A percentile compares a stretch with the other conserved stretches of the same genome.
phyloP scores from a whole-genome alignment of 2,888 invertebrate genomes.

The Sialis fuliginosa region DNA sequence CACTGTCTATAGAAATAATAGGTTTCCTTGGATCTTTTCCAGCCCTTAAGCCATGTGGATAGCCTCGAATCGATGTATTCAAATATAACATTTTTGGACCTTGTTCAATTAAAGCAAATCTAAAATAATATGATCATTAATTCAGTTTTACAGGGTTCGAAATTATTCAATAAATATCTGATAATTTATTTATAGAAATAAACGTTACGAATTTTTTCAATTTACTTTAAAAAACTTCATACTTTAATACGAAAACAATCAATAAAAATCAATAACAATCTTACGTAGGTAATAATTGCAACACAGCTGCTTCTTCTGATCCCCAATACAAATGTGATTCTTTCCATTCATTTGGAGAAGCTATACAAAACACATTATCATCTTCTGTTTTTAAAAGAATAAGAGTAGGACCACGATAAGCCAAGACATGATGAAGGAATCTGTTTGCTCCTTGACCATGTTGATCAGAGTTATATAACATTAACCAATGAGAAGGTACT shows the following conservation, averaged over 20 bases:
- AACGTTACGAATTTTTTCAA: too few species aligned
- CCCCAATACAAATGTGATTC: constrained; percentile 77
- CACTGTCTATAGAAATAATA: constrained; percentile 51
- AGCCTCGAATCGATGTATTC: constrained; percentile 67
- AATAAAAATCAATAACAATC: constrained; percentile 14
- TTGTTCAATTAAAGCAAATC: constrained; percentile 37
- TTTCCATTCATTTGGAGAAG: constrained; percentile 66
- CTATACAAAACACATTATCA: constrained; percentile 56
- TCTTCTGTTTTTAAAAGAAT: constrained; percentile 35
- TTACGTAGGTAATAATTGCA: constrained; percentile 60
- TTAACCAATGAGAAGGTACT: constrained; percentile 67
- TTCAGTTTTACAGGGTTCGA: neutral
- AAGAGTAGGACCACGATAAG: constrained; percentile 53
- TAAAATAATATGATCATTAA: constrained; percentile 14
- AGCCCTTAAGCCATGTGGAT: constrained; percentile 67
- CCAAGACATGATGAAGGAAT: constrained; percentile 73
- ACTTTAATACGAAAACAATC: neutral
- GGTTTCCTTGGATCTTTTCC: constrained; percentile 67
- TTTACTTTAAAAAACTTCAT: neutral
- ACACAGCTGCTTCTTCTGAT: constrained; percentile 53
- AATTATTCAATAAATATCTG: neutral
- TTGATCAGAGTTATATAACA: constrained; percentile 66
- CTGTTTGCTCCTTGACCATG: constrained; percentile 80
- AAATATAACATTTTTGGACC: constrained; percentile 67
- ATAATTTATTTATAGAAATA: too few species aligned